Conservation (phyloP, 2,113 vertebrate species). For the Synchiropus splendidus region DNA sequence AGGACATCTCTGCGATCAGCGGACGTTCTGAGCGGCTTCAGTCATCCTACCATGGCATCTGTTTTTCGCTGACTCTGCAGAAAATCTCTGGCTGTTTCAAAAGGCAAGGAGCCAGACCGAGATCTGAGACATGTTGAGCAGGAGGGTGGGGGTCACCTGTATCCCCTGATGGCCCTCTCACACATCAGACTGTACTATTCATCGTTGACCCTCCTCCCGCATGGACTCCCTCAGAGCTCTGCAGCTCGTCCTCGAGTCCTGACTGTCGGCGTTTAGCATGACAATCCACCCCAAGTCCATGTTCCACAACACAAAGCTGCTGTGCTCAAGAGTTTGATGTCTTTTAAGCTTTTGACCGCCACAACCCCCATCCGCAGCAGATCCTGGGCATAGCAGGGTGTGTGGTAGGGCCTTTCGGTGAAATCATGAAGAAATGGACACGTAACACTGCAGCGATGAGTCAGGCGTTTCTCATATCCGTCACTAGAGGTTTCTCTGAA, state of each 20-base stretch:
- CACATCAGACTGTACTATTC: conserved; percentile 51
- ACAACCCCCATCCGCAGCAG: too few species aligned
- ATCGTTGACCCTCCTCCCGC: conserved; percentile 15
- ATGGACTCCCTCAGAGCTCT: conserved; percentile 32
- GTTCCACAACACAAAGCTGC: conserved; percentile 55
- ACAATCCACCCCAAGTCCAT: conserved; percentile 72
- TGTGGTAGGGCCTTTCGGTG: too few species aligned
- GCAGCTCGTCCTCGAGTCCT: conserved; percentile 35
- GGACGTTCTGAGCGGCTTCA: too few species aligned
- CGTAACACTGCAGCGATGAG: too few species aligned
- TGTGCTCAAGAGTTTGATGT: conserved; percentile 57
- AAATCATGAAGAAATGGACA: too few species aligned
- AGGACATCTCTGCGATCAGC: too few species aligned
- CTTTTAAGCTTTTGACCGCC: conserved; percentile 45
- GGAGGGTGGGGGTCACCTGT: conserved; percentile 19
- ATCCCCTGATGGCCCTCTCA: conserved; percentile 28
- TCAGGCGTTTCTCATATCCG: conserved; percentile 25
- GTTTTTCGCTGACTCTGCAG: not conserved
- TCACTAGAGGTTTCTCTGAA: not conserved
- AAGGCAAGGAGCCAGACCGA: conserved; percentile 44
- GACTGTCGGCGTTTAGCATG: conserved; percentile 62
- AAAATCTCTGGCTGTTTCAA: conserved; percentile 24
- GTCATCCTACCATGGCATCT: too few species aligned
- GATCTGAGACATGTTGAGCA: conserved; percentile 50
- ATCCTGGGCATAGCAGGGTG: too few species aligned